These are phyloP conservation scores for Syngnathus acus DNA, from an alignment of 2,797 vertebrate species.

Conservation along the genomic window DNA sequence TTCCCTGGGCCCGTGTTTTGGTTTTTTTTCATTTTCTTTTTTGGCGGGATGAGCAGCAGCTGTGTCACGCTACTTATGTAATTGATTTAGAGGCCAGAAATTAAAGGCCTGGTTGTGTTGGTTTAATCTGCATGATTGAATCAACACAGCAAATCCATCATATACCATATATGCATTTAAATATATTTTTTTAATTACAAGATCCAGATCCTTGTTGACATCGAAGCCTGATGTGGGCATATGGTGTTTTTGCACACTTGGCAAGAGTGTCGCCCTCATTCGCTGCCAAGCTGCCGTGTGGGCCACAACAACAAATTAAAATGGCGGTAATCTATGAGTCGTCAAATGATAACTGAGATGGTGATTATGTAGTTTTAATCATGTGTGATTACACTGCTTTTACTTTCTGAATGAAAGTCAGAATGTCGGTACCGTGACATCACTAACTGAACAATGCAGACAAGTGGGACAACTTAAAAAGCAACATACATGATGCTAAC, in stretches of 20 bases:
- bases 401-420: too few relatives aligned
- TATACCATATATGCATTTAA: not conserved
- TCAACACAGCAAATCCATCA: not conserved
- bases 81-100: conserved; percentile 52
- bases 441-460: not conserved
- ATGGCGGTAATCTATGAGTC: conserved; percentile 23
- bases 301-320: conserved; percentile 56
- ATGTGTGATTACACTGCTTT: not conserved
- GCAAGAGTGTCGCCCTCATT: conserved; percentile 23
- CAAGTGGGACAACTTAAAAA: not conserved
- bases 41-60: conserved; percentile 46
- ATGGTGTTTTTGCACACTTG: conserved; percentile 52
- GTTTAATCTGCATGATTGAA: conserved; percentile 9
- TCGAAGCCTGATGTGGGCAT: conserved; percentile 47
- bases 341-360: not conserved
- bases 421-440: too few relatives aligned
- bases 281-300: conserved; percentile 42
- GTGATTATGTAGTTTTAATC: not conserved
- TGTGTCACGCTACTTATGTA: conserved; percentile 56
- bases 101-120: conserved; percentile 34
- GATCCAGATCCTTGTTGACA: not conserved
- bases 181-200: not conserved
- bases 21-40: not conserved
- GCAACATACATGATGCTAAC: not conserved
- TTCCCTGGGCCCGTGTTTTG: conserved; percentile 27